Conservation (phyloP, 1,140 invertebrate species). For the Bradynema listronoti region DNA sequence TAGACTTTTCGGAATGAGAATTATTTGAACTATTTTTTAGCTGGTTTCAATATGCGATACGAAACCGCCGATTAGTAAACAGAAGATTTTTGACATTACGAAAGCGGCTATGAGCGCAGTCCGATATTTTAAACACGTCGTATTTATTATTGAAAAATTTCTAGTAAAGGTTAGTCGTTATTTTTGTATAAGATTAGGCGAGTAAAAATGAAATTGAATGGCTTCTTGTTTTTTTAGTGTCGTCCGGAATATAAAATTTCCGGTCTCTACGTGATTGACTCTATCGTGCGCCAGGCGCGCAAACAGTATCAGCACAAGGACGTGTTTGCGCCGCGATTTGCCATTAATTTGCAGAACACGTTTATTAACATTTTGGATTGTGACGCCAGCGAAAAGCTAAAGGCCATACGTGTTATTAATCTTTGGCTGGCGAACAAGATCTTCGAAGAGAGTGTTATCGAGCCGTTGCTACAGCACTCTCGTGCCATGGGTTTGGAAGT, state of each 20-base stretch:
- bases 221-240: slow-evolving; percentile 65
- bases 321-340: slow-evolving; percentile 91
- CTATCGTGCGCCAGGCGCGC: slow-evolving; percentile 88
- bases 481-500: slow-evolving; percentile 33
- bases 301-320: slow-evolving; percentile 96
- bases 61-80: slow-evolving; percentile 94
- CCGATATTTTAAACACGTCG: slow-evolving; percentile 98
- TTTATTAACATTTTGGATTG: slow-evolving; percentile 86
- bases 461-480: slow-evolving; percentile 66
- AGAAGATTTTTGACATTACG: slow-evolving; percentile 94
- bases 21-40: slow-evolving; percentile 43
- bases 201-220: neutral
- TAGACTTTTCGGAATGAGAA: no score
- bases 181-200: neutral
- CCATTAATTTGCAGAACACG: slow-evolving; percentile 85
- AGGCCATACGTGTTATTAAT: slow-evolving; percentile 91
- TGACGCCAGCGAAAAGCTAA: slow-evolving; percentile 84
- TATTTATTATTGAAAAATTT: slow-evolving; percentile 75
- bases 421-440: slow-evolving; percentile 97
- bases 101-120: slow-evolving; percentile 93
- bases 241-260: slow-evolving; percentile 96
- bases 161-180: slow-evolving; percentile 62
- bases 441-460: slow-evolving; percentile 88
- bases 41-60: slow-evolving; percentile 37
- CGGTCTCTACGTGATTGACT: slow-evolving; percentile 96